Evolutionary conservation across 1,140 invertebrate species (phyloP), one percentile per base, ranked within the genome.

Genomic region (Drosophila nasuta): DNA sequence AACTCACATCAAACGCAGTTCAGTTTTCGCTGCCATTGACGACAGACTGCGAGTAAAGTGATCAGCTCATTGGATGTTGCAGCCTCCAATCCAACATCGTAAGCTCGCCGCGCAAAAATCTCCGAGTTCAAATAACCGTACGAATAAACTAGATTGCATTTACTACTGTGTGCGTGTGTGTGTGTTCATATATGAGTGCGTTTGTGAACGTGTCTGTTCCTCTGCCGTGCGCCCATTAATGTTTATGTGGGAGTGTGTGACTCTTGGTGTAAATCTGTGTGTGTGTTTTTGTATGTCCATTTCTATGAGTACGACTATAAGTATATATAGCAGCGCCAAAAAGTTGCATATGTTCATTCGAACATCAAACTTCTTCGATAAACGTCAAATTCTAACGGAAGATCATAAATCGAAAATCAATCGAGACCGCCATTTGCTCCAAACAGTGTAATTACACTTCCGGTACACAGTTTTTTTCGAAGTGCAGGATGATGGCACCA

Each of bases 61-160:
- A 48, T 43, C 46, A 60, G 30, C 25, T 45, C 25, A 46, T 33
- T 69, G 56, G 74, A 73, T 67, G 72, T 60, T 59, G 65, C 45
- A 35, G 75, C 75, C 46, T 57, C 56, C 60, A 58, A 62, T 43
- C 41, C 41, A 35, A 41, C 56, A 58, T 58, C 57, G 57, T 59
- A 58, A 77, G 73, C 66, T 59, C 41, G 74, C 17, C 49, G 75
- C 76, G 68, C 52, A 77, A 82, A 83, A 78, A 72, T 60, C 71
- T 83, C 78, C 66, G 72, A 87, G 82, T 86, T 86, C 76, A 83
- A 87, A 87, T 81, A 88, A 80, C 60, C 75, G 65, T 74, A 77
- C 59, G 64, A 87, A 83, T 88, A 88, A 87, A 88, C 83, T 88
- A 87, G 83, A 87, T 87, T 87, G 83, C 77, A 77, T 73, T 60